Evolutionary conservation across 2,888 invertebrate genomes (phyloP).

Genomic region (Caprella mutica): DNA sequence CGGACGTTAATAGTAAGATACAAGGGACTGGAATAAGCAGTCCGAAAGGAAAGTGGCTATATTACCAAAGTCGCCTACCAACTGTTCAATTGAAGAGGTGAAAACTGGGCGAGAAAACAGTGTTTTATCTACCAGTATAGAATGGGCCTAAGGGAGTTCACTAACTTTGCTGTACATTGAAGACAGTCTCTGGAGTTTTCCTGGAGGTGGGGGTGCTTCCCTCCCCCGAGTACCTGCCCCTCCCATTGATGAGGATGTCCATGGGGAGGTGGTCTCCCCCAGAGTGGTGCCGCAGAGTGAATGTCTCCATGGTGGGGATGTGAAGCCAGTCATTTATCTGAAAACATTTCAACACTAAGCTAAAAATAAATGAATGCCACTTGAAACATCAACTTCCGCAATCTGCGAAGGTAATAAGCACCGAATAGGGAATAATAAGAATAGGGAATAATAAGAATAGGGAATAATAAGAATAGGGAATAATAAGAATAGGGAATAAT

Average conservation of each 20-base stretch:
- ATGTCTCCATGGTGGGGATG: conserved; percentile 56
- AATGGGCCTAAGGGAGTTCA: background rate
- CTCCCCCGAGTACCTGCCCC: conserved; percentile 44
- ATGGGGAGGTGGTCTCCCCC: conserved; percentile 72
- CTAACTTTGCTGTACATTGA: background rate
- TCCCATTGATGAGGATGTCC: conserved; percentile 68
- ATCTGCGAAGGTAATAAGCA: background rate
- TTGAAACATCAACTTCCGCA: background rate
- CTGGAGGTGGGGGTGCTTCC: conserved; percentile 2
- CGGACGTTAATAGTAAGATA: background rate
- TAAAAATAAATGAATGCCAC: background rate
- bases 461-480: background rate
- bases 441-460: background rate
- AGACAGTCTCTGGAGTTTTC: background rate
- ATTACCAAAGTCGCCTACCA: no score
- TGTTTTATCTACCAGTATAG: no score
- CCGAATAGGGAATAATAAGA: background rate
- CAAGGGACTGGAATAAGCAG: background rate
- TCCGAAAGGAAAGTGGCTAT: no score
- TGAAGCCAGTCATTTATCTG: conserved; percentile 70
- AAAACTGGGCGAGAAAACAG: no score
- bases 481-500: no score
- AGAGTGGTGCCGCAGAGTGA: conserved; percentile 69
- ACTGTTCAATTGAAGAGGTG: no score
- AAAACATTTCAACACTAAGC: no score